These are phyloP conservation scores for Ligdia adustata DNA, from an alignment of 2,888 invertebrate species.

Conservation along the genomic window DNA sequence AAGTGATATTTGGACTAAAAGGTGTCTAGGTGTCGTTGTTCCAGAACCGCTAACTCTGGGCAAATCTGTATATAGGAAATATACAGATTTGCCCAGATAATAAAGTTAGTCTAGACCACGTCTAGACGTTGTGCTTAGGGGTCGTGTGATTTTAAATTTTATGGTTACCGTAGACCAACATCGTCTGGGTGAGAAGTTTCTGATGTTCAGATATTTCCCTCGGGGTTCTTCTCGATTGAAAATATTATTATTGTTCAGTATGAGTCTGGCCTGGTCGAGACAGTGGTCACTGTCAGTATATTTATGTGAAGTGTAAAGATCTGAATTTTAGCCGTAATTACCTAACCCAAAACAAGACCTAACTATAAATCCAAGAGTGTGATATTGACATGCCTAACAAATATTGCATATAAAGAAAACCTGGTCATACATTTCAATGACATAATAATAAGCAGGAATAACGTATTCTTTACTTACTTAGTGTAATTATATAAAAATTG, in stretches of 20 bases:
- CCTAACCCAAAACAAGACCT: too few species aligned
- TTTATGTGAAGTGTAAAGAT: too few species aligned
- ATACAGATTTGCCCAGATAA: constrained; percentile 45
- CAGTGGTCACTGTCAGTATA: too few species aligned
- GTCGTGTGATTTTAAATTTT: constrained; percentile 39
- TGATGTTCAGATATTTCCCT: not conserved
- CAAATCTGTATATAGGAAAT: constrained; percentile 23
- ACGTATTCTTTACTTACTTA: not conserved
- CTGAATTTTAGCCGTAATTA: too few species aligned
- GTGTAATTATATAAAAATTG: not conserved
- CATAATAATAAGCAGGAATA: too few species aligned
- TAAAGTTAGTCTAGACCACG: constrained; percentile 70
- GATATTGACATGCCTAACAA: too few species aligned
- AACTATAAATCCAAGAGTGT: too few species aligned
- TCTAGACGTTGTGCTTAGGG: constrained; percentile 63
- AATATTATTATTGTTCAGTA: too few species aligned
- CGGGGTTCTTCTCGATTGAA: too few species aligned
- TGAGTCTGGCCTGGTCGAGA: too few species aligned
- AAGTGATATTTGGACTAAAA: constrained; percentile 7
- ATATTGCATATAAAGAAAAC: too few species aligned
- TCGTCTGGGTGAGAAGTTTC: constrained; percentile 31
- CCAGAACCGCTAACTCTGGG: constrained; percentile 22
- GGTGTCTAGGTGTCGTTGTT: constrained; percentile 24
- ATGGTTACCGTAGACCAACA: constrained; percentile 42
- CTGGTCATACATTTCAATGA: too few species aligned